These are phyloP conservation scores for Drosophila burlai DNA, from an alignment of 1,140 invertebrate species.

Conservation along the genomic window DNA sequence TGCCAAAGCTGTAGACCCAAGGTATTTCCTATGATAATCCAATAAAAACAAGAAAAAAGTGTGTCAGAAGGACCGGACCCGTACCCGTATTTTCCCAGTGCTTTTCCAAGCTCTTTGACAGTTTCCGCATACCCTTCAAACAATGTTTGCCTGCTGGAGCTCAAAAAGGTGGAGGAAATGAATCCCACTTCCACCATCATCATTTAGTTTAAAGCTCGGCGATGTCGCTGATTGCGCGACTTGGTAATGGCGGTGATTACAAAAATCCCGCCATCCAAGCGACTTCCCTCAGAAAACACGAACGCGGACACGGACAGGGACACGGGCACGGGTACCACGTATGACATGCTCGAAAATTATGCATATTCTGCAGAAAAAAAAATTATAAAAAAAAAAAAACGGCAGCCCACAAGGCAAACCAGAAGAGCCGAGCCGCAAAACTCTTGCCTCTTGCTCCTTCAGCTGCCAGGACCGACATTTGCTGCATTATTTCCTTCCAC, in stretches of 20 bases:
- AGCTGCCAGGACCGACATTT: conserved; percentile 60
- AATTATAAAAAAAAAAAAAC: conserved; percentile 5
- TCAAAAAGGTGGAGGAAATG: conserved; percentile 22
- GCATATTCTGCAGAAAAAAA: conserved; percentile 75
- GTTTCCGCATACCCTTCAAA: conserved; percentile 38
- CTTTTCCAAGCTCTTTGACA: conserved; percentile 24
- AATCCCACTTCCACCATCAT: conserved; percentile 44
- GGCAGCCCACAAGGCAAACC: conserved; percentile 31
- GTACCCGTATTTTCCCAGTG: background rate
- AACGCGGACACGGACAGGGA: conserved; percentile 22
- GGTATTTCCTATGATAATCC: conserved; percentile 20
- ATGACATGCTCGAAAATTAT: conserved; percentile 79
- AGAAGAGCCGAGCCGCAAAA: conserved; percentile 31
- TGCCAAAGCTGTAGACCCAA: background rate
- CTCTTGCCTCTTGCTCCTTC: conserved; percentile 29
- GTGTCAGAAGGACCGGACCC: conserved; percentile 3
- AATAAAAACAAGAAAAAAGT: conserved; percentile 27
- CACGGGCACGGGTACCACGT: conserved; percentile 52
- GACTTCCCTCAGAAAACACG: conserved; percentile 19
- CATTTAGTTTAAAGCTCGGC: conserved; percentile 60
- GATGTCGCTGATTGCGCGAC: conserved; percentile 77
- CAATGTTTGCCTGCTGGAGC: conserved; percentile 27
- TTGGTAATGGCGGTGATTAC: conserved; percentile 80
- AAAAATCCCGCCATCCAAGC: conserved; percentile 51
- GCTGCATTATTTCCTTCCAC: conserved; percentile 80